These are phyloP conservation scores for Cantharis rustica DNA, from an alignment of 2,888 invertebrate species.

Conservation along the genomic window DNA sequence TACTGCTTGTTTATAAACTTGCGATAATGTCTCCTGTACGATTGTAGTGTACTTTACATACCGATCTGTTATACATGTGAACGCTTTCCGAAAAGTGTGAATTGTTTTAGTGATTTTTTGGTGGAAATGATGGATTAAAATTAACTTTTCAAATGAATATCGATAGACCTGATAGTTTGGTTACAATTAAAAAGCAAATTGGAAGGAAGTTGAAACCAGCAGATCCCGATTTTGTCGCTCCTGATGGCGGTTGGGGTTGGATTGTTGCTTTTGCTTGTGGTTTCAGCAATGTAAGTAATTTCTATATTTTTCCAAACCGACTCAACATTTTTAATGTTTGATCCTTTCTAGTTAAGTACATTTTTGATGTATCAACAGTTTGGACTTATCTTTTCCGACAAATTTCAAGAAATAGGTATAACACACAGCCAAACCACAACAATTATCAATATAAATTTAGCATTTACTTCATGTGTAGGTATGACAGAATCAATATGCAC, in stretches of 20 bases:
- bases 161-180: too few relatives aligned
- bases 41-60: too few relatives aligned
- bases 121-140: too few relatives aligned
- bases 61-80: too few relatives aligned
- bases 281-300: background rate
- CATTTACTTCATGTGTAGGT: background rate
- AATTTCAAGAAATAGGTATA: background rate
- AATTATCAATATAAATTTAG: background rate
- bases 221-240: background rate
- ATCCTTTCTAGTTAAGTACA: background rate
- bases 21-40: too few relatives aligned
- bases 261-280: background rate
- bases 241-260: background rate
- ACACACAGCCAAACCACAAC: background rate
- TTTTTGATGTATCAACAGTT: background rate
- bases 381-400: background rate
- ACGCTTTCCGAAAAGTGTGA: too few relatives aligned
- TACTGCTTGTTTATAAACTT: too few relatives aligned
- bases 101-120: too few relatives aligned
- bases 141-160: too few relatives aligned
- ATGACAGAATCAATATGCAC: background rate
- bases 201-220: conserved; percentile 40
- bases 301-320: background rate
- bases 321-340: too few relatives aligned
- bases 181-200: background rate